These are phyloP conservation scores for Acomys russatus DNA, from an alignment of 2,797 vertebrate species.

Conservation along the genomic window DNA sequence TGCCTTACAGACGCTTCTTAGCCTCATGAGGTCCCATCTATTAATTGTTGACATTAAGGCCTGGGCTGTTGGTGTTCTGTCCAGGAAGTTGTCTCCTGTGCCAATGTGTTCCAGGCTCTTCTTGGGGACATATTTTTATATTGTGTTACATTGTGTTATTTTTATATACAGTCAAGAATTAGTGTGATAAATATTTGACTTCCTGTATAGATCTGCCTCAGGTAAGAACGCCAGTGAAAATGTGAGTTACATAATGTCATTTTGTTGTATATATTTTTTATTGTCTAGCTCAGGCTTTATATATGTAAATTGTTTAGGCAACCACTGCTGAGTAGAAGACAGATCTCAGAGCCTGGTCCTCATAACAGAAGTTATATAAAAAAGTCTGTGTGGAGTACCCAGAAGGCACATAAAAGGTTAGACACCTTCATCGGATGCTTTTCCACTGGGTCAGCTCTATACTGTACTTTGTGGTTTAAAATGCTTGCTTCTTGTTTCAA, in stretches of 20 bases:
- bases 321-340: too few species aligned
- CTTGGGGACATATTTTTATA: neutral
- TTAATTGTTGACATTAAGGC: too few species aligned
- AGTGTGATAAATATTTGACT: neutral
- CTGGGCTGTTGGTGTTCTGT: too few species aligned
- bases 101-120: too few species aligned
- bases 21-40: too few species aligned
- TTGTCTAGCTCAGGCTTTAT: neutral
- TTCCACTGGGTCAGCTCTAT: neutral
- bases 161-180: neutral
- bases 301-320: neutral
- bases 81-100: too few species aligned
- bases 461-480: neutral
- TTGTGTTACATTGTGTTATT: neutral
- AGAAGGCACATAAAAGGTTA: neutral
- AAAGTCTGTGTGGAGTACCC: neutral
- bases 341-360: neutral
- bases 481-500: neutral
- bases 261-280: neutral
- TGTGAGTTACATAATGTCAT: neutral
- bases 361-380: neutral
- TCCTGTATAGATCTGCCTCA: neutral
- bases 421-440: neutral
- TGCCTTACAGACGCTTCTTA: too few species aligned
- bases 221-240: neutral